Percentiles rank a stretch among this genome's conserved stretches.
phyloP scores from a whole-genome alignment of 1,140 invertebrate species.

The Drosophila suzukii region DNA sequence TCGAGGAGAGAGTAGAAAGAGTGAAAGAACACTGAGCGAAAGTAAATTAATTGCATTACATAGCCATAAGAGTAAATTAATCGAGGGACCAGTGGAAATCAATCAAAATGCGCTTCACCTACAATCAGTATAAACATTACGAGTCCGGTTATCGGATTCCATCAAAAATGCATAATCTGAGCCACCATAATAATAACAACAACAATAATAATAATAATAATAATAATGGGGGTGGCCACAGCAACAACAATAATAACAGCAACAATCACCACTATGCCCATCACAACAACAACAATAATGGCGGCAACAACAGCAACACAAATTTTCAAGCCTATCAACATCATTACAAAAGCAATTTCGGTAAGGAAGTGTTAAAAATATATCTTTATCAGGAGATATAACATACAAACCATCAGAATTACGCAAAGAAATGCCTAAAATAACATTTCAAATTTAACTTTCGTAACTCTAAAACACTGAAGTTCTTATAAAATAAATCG shows the following conservation, averaged over 20 bases:
- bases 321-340: slow-evolving; percentile 70
- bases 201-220: slow-evolving; percentile 28
- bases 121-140: slow-evolving; percentile 84
- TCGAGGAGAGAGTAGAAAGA: slow-evolving; percentile 26
- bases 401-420: background rate
- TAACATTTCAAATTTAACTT: no score
- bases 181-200: slow-evolving; percentile 48
- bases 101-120: slow-evolving; percentile 81
- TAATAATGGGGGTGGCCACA: slow-evolving; percentile 29
- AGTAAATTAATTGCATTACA: slow-evolving; percentile 23
- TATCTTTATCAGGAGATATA: background rate
- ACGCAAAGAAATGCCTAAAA: background rate
- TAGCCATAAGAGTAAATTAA: slow-evolving; percentile 11
- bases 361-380: slow-evolving; percentile 55
- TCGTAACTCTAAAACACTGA: no score
- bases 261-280: slow-evolving; percentile 31
- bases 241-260: slow-evolving; percentile 34
- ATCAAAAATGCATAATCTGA: slow-evolving; percentile 80
- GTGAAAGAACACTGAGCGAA: slow-evolving; percentile 18
- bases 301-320: slow-evolving; percentile 40
- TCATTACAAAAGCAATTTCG: slow-evolving; percentile 81
- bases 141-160: slow-evolving; percentile 83
- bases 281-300: slow-evolving; percentile 45
- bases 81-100: slow-evolving; percentile 1
- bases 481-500: no score